Evolutionary conservation across 2,888 invertebrate species (phyloP).

Genomic region (Caradrina clavipalpis): DNA sequence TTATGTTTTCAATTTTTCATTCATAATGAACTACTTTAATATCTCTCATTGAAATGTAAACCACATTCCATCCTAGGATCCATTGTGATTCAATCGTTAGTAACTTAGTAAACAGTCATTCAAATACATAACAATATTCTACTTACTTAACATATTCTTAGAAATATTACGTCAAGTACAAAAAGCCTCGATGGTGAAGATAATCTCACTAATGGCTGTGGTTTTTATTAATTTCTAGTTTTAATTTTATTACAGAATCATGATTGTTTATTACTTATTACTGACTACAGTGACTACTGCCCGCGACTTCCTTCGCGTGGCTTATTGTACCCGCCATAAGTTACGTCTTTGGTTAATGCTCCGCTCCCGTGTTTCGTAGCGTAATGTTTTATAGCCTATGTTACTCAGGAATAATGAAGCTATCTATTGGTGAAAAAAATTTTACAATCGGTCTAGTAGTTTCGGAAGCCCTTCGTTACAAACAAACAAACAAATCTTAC

Average conservation of each 20-base stretch:
- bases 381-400: too few relatives aligned
- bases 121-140: slow-evolving; percentile 29
- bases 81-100: slow-evolving; percentile 31
- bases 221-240: slow-evolving; percentile 23
- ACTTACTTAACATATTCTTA: slow-evolving; percentile 33
- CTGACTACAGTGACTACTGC: too few relatives aligned
- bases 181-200: slow-evolving; percentile 36
- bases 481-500: too few relatives aligned
- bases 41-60: slow-evolving; percentile 8
- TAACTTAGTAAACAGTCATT: slow-evolving; percentile 39
- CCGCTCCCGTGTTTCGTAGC: too few relatives aligned
- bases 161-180: slow-evolving; percentile 45
- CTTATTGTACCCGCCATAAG: too few relatives aligned
- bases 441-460: too few relatives aligned
- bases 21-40: neutral
- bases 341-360: too few relatives aligned
- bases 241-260: slow-evolving; percentile 6
- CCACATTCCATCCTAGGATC: slow-evolving; percentile 19
- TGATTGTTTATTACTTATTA: neutral
- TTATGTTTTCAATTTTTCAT: neutral
- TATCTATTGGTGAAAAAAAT: too few relatives aligned
- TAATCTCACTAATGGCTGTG: slow-evolving; percentile 32
- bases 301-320: too few relatives aligned
- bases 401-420: too few relatives aligned
- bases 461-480: too few relatives aligned